Base-by-base conservation (phyloP, 2,888 invertebrate genomes). In the Cheilosia soror region DNA sequence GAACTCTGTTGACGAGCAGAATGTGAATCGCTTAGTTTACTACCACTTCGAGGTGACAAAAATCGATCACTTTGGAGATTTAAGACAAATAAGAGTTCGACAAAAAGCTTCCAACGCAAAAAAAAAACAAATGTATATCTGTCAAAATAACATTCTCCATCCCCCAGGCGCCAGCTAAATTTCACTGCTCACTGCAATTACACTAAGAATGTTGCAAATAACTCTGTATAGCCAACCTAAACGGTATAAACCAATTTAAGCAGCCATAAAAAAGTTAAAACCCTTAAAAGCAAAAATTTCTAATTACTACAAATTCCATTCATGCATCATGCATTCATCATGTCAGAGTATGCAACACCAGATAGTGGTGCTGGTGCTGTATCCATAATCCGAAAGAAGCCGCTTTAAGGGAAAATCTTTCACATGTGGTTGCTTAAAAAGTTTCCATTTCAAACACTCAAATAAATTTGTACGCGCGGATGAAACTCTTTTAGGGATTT, bases 401-500 rank as follows among this genome's bases (percentile, higher is more conserved):
- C 53, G 51, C 51, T 66, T 66, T 58, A n/a, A 40, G 11, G 7
- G 42, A 33, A 53, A 63, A 29, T 6, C 42, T 73, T 37, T 55
- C 55, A 37, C 63, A 57, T 55, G 15, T 40, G 25, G 27, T 51
- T 13, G 13, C 47, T 47, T 15, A 29, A 53, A 63, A 63, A 73
- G 66, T 66, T 66, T 63, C 27, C 27, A 55, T 63, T 55, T 73
- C 25, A 63, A 65, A 57, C 55, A 57, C 73, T 65, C 55, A 55
- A 73, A 63, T 27, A 73, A 63, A 63, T 63, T 47, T 37, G 4
- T 37, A 9, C 3, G 7, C 33, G 55, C n/a, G n/a, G 55, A 63
- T 44, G 33, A 63, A 57, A 63, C 63, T 63, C 25, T 47, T 57
- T 37, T 37, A 33, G 27, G 44, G 55, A 55, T 57, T 75, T 65